Evolutionary conservation across 2,797 vertebrate species (phyloP).

Genomic region (Amazona finschi): DNA sequence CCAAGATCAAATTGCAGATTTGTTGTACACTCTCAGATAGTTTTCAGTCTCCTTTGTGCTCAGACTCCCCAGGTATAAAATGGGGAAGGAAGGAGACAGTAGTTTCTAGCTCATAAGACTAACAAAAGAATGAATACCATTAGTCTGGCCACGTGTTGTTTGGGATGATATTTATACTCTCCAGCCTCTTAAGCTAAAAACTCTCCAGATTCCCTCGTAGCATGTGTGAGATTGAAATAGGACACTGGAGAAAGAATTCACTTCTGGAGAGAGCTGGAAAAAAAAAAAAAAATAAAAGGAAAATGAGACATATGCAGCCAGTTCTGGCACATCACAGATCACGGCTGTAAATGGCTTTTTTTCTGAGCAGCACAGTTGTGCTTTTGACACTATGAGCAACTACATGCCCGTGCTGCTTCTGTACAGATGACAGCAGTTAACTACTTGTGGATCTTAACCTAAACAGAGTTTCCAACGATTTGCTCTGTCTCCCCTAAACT

Average conservation of each 20-base stretch:
- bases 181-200: not conserved
- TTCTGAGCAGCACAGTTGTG: not conserved
- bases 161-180: not conserved
- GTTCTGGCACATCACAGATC: not conserved
- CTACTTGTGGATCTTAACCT: not conserved
- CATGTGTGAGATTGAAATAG: not conserved
- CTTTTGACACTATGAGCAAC: not conserved
- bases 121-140: not conserved
- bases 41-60: not conserved
- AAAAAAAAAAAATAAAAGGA: not conserved
- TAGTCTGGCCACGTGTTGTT: not conserved
- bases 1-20: not conserved
- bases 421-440: fast-evolving
- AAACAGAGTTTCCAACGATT: not conserved
- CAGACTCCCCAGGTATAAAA: not conserved
- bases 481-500: not conserved
- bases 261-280: not conserved
- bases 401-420: fast-evolving
- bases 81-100: not conserved
- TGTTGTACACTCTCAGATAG: not conserved
- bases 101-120: not conserved
- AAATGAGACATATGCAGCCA: not conserved
- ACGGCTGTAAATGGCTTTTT: not conserved
- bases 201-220: not conserved
- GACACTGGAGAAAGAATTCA: not conserved